Base-by-base conservation (phyloP, 2,113 vertebrate genomes). In the Euleptes europaea region DNA sequence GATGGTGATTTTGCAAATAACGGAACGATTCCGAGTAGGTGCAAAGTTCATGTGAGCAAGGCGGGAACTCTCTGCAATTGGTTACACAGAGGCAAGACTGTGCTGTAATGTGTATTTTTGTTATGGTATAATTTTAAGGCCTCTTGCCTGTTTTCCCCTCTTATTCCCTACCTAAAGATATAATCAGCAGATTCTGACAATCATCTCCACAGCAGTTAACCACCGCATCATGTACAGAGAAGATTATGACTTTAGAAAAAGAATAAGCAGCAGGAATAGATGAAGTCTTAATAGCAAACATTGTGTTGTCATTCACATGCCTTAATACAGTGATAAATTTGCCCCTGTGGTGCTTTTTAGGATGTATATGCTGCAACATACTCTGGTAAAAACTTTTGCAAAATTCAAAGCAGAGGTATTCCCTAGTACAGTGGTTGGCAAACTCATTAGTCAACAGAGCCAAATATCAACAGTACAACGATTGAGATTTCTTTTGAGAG, bases 161-260 rank as follows among this genome's bases (percentile, higher is more conserved):
- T 26, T 75, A 76, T 83, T 83, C 72, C 51, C 71, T 66, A 75
- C 57, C 57, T 83, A 44, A 83, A 83, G 82, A 75, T 75, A 83
- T 83, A 83, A 83, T 83, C 82, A 83, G 42, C 71, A 49, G 72
- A 83, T 83, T 74, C 71, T 74, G n/a, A 83, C 71, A 83, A 83
- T 83, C 54, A 83, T 83, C 57, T 83, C 82, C 82, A 49, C 82
- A 83, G 82, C 72, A 49, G 82, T 83, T 83, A 83, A 76, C 82
- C 72, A 83, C 72, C 72, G 26, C 60, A 66, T 83, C 57, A 76
- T 66, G 72, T 76, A 35, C 82, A 66, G 42, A 51, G 57, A 35
- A 57, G 72, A 76, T 83, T 83, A 76, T 75, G 57, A 83, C 72
- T 83, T 75, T 49, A 65, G 9, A 63, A 80, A 65, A 65, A 31